Evolutionary conservation across 1,140 invertebrate genomes (phyloP), one percentile per base, ranked within the genome.

Genomic region (Drosophila kepulauana): DNA sequence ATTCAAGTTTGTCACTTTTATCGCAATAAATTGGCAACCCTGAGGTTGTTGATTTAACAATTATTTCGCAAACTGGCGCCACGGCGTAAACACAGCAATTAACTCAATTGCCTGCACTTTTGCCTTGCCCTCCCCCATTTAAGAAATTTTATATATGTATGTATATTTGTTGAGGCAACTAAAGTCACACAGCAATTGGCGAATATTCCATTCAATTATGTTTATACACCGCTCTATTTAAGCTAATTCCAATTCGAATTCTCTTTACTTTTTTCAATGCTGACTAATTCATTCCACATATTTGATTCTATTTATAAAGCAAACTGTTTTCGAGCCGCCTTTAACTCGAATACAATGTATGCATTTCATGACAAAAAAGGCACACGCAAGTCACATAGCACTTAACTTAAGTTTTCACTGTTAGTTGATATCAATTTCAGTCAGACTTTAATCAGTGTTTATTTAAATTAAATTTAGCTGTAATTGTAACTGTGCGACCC

Each of bases 381-480:
- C 66, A 58, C 68, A 56, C 71, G 52, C 76, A 79, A 84, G 81
- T 84, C 82, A 65, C 57, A 68, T 54, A 71, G 51, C 78, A 62
- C 57, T 65, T 59, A 71, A 58, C 66, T 68, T 84, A 81, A 67
- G 73, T 58, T 59, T 56, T 54, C 73, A 76, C 49, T 74, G 63
- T 63, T 43, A 79, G 70, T 52, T 69, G 8, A 67, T 43, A 35
- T 52, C 3, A 57, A 72, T 64, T 78, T 82, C 69, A 86, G 82
- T 82, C 76, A 69, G 58, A 78, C 70, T 78, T 81, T 65, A 70
- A 66, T 66, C 63, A 67, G 58, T 70, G 52, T 77, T 77, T 78
- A 89, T 78, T 72, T 80, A 75, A 85, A 78, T 71, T 78, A 81
- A 69, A 63, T 67, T 54, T 82, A 81, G 68, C 30, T 56, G 2